Base-by-base conservation (phyloP, 2,113 vertebrate species). In the Collichthys lucidus region DNA sequence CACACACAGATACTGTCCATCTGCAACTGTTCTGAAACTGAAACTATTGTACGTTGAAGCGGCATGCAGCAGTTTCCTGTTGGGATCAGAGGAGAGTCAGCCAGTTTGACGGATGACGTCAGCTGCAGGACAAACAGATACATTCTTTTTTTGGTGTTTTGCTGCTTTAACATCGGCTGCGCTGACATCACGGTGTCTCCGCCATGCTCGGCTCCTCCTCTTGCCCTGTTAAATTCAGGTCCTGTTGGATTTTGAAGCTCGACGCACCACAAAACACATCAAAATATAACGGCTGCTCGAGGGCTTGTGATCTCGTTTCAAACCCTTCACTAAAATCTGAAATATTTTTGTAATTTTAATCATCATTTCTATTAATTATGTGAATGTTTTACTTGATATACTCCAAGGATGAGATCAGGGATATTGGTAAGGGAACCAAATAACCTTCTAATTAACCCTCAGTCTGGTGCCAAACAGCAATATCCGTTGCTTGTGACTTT, bases 21-120 rank as follows among this genome's bases (percentile, higher is more conserved):
- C 46, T 76, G 80, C 78, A 76, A 81, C 79, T 74, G 79, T 73
- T 84, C 47, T 79, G 68, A 78, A 57, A 82, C 44, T 81, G 44
- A 68, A 79, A 56, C 73, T 42, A 35, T 15, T 76, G 68, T 19
- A 35, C 7, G 20, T 16, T 73, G 47, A 26, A 63, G 79, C 20
- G 24, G 22, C 80, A 72, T 80, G 71, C 77, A 73, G 57, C 74
- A 71, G 77, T 56, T 89, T 84, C 85, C 83, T 79, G 67, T 76
- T 60, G 50, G 79, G 73, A 78, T 82, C 24, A 75, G 77, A 74
- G 46, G 5, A 63, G 56, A 67, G 60, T 62, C 67, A 10, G 22
- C 35, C 2, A 35, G 73, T 74, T 50, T 88, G 82, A 88, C 68
- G 81, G 69, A 87, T 79, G 84, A 83, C 81, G 63, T 89, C 88